These are phyloP conservation scores for Brevimyrus niger DNA, from an alignment of 2,113 vertebrate genomes.

Conservation along the genomic window DNA sequence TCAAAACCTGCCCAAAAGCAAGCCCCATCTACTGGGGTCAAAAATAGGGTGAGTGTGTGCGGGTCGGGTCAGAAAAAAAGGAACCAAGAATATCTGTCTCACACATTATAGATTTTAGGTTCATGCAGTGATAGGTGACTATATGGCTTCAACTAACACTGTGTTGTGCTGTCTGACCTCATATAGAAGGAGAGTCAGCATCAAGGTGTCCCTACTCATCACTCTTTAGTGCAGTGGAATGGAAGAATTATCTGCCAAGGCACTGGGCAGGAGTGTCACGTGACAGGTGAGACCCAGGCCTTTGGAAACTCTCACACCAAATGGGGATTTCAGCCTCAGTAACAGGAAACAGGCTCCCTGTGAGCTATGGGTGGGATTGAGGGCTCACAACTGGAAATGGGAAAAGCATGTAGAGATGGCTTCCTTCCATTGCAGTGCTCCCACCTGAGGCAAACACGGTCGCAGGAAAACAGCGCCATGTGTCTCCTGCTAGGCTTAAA, in stretches of 20 bases:
- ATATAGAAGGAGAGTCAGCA: not conserved
- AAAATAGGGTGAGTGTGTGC: too few relatives aligned
- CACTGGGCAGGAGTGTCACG: not conserved
- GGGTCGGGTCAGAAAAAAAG: not conserved
- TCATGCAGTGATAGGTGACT: not conserved
- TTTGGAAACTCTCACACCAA: not conserved
- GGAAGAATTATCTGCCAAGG: not conserved
- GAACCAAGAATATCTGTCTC: not conserved
- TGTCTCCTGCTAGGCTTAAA: not conserved
- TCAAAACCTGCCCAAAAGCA: not conserved
- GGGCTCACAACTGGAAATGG: constrained; percentile 6
- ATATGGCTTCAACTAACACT: not conserved
- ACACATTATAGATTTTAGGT: not conserved
- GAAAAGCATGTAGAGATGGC: constrained; percentile 1
- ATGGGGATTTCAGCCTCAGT: not conserved
- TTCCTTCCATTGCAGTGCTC: not conserved
- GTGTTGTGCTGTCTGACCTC: not conserved
- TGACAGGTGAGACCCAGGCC: not conserved
- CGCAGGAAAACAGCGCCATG: not conserved
- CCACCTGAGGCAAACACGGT: not conserved
- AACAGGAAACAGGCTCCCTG: constrained; percentile 6
- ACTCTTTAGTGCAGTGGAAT: not conserved
- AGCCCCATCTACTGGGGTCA: not conserved
- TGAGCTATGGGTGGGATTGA: not conserved
- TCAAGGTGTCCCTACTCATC: not conserved